Conservation (phyloP, 1,140 invertebrate genomes). For the Zaprionus ornatus region DNA sequence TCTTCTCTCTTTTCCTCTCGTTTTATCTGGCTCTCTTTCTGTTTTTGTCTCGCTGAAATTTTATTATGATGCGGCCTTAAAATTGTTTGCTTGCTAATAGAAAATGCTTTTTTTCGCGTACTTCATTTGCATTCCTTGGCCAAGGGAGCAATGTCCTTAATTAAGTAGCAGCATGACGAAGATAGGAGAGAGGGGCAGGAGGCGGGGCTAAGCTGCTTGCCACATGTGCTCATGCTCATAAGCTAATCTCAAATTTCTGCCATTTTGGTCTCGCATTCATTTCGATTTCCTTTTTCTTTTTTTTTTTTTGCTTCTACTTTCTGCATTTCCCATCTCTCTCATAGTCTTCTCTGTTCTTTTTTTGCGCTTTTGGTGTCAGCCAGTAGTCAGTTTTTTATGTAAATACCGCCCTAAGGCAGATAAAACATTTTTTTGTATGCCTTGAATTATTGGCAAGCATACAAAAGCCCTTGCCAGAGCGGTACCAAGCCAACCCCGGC, state of each 20-base stretch:
- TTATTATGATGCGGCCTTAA: slow-evolving; percentile 74
- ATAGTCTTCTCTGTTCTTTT: neutral
- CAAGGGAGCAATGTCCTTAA: slow-evolving; percentile 75
- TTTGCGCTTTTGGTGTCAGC: slow-evolving; percentile 18
- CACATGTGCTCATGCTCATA: slow-evolving; percentile 65
- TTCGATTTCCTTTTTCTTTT: slow-evolving; percentile 22
- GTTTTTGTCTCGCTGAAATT: slow-evolving; percentile 44
- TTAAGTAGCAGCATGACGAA: slow-evolving; percentile 59
- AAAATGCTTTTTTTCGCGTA: slow-evolving; percentile 65
- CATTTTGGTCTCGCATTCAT: slow-evolving; percentile 51
- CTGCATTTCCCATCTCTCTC: slow-evolving; percentile 4
- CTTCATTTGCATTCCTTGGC: slow-evolving; percentile 71
- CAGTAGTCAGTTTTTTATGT: slow-evolving; percentile 73
- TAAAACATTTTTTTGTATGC: slow-evolving; percentile 54
- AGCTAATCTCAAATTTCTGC: slow-evolving; percentile 72
- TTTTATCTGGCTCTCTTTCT: neutral
- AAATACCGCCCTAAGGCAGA: slow-evolving; percentile 63
- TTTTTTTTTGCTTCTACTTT: slow-evolving; percentile 12
- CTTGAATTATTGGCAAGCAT: slow-evolving; percentile 71
- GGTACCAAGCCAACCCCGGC: neutral
- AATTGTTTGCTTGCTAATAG: slow-evolving; percentile 79
- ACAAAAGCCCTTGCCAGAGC: slow-evolving; percentile 56
- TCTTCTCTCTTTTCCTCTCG: neutral
- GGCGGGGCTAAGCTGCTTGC: slow-evolving; percentile 41
- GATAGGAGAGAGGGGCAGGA: neutral